Percentiles rank a stretch among this genome's conserved stretches.
These are phyloP conservation scores for Tuta absoluta DNA, from an alignment of 2,888 invertebrate genomes.

Conservation along the genomic window DNA sequence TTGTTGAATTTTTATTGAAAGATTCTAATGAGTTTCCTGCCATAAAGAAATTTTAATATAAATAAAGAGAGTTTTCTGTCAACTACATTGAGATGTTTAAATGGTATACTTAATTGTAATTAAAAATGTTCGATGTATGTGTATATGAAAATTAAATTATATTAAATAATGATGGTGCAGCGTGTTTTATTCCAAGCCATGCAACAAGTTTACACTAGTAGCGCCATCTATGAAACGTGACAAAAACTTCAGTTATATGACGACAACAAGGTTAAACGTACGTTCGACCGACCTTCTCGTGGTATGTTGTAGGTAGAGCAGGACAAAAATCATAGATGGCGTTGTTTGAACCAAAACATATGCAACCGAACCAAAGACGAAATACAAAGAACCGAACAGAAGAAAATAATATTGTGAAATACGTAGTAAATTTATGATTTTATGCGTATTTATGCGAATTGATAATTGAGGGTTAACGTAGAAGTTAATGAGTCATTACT, in stretches of 20 bases:
- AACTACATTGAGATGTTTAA: conserved; percentile 62
- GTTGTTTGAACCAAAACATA: neutral
- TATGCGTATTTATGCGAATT: neutral
- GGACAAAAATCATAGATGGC: conserved; percentile 3
- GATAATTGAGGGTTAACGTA: neutral
- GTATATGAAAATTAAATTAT: conserved; percentile 48
- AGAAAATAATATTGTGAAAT: neutral
- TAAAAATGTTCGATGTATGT: conserved; percentile 75
- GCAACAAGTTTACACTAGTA: neutral
- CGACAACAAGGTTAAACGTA: neutral
- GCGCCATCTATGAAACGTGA: conserved; percentile 18
- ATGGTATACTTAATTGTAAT: conserved; percentile 52
- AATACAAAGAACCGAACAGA: too few species aligned
- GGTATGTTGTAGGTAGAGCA: neutral
- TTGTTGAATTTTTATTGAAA: conserved; percentile 74
- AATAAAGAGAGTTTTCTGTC: conserved; percentile 63
- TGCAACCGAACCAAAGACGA: neutral
- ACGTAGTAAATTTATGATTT: neutral
- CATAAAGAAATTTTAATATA: conserved; percentile 61
- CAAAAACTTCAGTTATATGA: neutral
- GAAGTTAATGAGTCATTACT: neutral
- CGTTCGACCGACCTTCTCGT: too few species aligned
- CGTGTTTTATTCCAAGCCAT: conserved; percentile 10
- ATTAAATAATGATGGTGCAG: conserved; percentile 23
- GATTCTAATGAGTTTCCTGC: conserved; percentile 74